Evolutionary conservation across 2,113 vertebrate genomes (phyloP).

Genomic region (Ardeotis arabs): DNA sequence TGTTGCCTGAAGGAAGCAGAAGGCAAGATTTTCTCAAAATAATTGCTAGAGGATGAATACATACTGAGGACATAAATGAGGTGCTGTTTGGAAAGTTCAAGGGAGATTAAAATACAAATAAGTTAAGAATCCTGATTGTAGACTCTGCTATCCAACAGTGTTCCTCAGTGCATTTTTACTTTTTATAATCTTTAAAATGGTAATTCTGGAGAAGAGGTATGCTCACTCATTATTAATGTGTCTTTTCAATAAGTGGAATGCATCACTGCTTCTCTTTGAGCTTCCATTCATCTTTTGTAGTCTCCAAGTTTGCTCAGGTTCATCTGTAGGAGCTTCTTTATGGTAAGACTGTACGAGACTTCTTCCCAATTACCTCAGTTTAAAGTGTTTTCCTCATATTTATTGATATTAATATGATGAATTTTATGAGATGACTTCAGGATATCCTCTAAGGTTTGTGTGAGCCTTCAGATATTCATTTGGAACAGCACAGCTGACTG

Average conservation of each 20-base stretch:
- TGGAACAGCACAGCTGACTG: neutral
- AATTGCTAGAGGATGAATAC: neutral
- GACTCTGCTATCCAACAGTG: neutral
- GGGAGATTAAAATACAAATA: neutral
- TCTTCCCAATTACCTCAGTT: neutral
- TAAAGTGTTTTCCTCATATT: neutral
- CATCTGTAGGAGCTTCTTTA: neutral
- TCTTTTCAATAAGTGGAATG: neutral
- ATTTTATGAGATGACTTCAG: neutral
- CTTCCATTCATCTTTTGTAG: accelerated
- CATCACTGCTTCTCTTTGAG: neutral
- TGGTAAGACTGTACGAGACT: neutral
- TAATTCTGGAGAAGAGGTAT: neutral
- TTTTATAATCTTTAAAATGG: neutral
- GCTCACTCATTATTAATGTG: neutral
- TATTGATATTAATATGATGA: neutral
- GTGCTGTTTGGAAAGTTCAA: neutral
- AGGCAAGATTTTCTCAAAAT: neutral
- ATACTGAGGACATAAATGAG: neutral
- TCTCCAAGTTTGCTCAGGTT: neutral
- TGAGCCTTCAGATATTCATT: neutral
- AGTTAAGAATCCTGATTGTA: neutral
- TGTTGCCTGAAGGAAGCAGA: neutral
- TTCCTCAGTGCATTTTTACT: neutral
- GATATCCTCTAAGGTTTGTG: neutral